Conservation (phyloP, 1,140 invertebrate species). For the Sitophilus oryzae region DNA sequence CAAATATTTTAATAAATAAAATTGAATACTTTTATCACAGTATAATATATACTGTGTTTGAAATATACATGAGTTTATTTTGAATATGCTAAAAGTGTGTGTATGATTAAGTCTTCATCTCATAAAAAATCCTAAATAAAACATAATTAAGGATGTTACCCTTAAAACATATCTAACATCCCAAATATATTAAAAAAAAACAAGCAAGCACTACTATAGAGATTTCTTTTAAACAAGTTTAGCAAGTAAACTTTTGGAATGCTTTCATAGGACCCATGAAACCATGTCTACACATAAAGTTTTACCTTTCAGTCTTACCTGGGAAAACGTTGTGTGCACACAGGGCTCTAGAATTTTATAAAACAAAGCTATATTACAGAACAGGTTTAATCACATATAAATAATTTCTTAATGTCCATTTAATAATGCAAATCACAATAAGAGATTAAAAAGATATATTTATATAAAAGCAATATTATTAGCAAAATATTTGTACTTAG, state of each 20-base stretch:
- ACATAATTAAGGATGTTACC: not conserved
- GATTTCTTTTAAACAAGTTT: not conserved
- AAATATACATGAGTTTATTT: not conserved
- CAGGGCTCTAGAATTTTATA: not conserved
- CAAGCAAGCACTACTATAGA: no score
- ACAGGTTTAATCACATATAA: slow-evolving; percentile 3
- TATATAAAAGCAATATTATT: not conserved
- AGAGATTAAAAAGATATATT: not conserved
- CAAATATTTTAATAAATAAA: no score
- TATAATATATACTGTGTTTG: not conserved
- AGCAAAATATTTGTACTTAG: slow-evolving; percentile 18
- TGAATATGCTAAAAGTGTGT: not conserved
- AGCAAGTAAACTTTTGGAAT: not conserved
- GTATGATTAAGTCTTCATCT: not conserved
- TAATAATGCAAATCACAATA: slow-evolving; percentile 2
- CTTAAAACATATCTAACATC: not conserved
- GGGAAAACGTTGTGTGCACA: no score
- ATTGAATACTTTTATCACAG: no score
- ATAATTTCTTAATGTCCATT: not conserved
- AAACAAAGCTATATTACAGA: not conserved
- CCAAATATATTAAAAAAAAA: not conserved
- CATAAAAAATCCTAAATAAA: not conserved
- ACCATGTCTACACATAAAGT: no score
- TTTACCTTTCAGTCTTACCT: no score
- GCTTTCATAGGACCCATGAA: no score